Conservation (phyloP, 2,113 vertebrate species). For the Pluvialis apricaria region DNA sequence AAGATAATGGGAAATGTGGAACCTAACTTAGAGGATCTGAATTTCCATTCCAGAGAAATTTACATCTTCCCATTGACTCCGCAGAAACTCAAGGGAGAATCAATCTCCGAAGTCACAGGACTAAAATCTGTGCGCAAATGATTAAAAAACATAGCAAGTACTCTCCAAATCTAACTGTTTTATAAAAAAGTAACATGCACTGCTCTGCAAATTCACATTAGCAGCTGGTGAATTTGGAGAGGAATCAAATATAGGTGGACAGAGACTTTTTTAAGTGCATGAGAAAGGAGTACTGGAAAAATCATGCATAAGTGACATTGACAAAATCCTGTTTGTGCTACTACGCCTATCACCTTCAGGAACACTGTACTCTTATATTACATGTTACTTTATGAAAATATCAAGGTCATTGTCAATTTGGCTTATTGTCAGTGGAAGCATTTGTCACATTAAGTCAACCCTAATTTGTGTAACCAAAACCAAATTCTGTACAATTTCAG, state of each 20-base stretch:
- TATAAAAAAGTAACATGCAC: not conserved
- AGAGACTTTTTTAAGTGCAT: not conserved
- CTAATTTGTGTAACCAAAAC: not conserved
- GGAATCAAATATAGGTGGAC: not conserved
- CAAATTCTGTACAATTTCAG: not conserved
- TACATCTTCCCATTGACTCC: not conserved
- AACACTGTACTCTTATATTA: not conserved
- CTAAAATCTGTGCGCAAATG: not conserved
- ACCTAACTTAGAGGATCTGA: not conserved
- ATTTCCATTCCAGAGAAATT: not conserved
- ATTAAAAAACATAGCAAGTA: not conserved
- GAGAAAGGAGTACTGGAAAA: not conserved
- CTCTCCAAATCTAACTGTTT: not conserved
- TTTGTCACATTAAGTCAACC: not conserved
- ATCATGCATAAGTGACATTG: not conserved
- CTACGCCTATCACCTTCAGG: not conserved
- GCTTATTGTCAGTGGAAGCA: not conserved
- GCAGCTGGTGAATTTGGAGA: not conserved
- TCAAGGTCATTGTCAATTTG: not conserved
- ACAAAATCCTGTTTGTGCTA: not conserved
- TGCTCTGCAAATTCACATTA: not conserved
- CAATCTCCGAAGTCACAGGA: not conserved
- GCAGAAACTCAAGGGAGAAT: not conserved
- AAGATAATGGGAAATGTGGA: not conserved
- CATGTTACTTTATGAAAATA: not conserved